These are phyloP conservation scores for Podilymbus podiceps DNA, from an alignment of 2,113 vertebrate genomes.

Conservation along the genomic window DNA sequence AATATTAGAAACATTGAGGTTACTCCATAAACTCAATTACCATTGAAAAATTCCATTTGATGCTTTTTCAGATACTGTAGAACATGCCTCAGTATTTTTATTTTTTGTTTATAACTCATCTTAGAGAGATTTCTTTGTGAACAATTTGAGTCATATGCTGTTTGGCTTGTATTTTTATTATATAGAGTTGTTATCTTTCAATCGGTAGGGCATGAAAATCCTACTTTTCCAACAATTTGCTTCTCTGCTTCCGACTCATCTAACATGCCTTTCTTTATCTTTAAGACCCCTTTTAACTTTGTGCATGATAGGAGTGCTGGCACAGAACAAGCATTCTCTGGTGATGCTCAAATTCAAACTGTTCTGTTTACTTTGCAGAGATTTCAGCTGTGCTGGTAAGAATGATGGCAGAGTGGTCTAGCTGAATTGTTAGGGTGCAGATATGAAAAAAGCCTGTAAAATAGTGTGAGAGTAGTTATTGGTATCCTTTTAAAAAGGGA, in stretches of 20 bases:
- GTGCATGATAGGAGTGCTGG: background rate
- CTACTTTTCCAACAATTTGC: background rate
- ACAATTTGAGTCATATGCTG: background rate
- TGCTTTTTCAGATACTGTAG: background rate
- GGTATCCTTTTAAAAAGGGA: background rate
- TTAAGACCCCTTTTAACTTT: background rate
- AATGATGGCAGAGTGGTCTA: background rate
- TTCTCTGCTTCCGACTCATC: background rate
- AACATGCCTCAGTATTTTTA: background rate
- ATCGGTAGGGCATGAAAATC: background rate
- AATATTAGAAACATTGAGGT: background rate
- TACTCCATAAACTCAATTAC: background rate
- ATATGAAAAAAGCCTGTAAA: background rate
- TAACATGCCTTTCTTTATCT: background rate
- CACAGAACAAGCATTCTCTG: background rate
- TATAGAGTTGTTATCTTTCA: background rate
- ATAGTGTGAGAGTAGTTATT: background rate
- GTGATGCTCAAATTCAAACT: background rate
- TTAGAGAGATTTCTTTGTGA: background rate
- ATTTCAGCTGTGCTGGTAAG: background rate
- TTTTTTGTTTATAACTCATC: background rate
- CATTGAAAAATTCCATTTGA: background rate
- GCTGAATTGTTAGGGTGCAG: background rate
- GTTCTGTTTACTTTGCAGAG: background rate
- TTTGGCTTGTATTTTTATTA: background rate